Conservation (phyloP, 2,797 vertebrate species). For the Bradypodion pumilum region DNA sequence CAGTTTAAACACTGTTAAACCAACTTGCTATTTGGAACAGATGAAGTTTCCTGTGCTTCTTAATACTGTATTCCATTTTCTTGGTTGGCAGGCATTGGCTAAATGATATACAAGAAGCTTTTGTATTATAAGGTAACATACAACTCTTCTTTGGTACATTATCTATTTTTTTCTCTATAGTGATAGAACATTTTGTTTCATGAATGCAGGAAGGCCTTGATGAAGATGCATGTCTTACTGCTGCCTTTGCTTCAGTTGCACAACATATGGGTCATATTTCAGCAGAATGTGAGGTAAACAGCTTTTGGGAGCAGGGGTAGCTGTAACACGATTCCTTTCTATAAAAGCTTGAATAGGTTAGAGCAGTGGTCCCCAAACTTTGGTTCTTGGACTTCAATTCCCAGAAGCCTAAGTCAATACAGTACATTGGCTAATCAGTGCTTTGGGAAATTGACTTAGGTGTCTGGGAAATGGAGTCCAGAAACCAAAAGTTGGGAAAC, state of each 20-base stretch:
- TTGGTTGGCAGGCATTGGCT: background rate
- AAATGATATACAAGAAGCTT: background rate
- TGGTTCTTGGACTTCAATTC: too few relatives aligned
- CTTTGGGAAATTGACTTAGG: too few relatives aligned
- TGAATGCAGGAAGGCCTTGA: slow-evolving; percentile 50
- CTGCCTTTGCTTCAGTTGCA: slow-evolving; percentile 80
- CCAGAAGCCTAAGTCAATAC: too few relatives aligned
- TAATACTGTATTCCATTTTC: background rate
- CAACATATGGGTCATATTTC: slow-evolving; percentile 82
- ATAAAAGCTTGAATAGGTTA: background rate
- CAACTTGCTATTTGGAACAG: background rate
- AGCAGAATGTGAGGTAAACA: slow-evolving; percentile 84
- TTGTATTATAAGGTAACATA: background rate
- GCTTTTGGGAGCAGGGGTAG: background rate
- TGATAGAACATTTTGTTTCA: background rate
- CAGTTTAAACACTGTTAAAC: background rate
- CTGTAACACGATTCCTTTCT: background rate
- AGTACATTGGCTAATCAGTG: too few relatives aligned
- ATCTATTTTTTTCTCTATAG: background rate
- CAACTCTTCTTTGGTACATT: background rate
- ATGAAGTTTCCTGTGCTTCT: background rate
- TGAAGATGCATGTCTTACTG: slow-evolving; percentile 58
- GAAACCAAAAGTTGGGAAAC: too few relatives aligned
- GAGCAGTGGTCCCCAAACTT: too few relatives aligned
- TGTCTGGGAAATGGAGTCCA: too few relatives aligned